A percentile compares a stretch with the other conserved stretches of the same genome.
Evolutionary conservation across 37 sponge, comb jelly and placozoan genomes (phyloP).

Genomic region (Oopsacas minuta): DNA sequence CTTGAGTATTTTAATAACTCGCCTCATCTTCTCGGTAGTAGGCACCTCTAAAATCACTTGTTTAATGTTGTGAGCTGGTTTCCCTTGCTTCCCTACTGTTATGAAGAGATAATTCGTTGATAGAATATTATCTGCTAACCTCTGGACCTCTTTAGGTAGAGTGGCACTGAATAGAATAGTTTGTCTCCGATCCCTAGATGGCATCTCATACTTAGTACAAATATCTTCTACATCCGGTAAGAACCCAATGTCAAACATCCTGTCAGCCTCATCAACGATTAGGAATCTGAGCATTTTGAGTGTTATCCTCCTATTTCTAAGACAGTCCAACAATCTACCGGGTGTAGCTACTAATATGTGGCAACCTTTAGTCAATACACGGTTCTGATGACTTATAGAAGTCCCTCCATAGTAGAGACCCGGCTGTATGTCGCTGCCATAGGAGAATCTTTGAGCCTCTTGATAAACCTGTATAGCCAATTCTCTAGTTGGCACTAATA

Average conservation of each 20-base stretch:
- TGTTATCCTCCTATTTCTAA: slow-evolving; percentile 76
- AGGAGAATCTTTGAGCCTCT: slow-evolving; percentile 83
- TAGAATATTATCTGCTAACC: slow-evolving; percentile 74
- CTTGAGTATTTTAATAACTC: slow-evolving; percentile 72
- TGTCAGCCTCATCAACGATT: slow-evolving; percentile 87
- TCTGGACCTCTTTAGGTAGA: slow-evolving; percentile 96
- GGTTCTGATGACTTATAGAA: slow-evolving; percentile 67
- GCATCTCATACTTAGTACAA: slow-evolving; percentile 79
- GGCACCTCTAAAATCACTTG: slow-evolving; percentile 97
- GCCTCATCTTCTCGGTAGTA: slow-evolving; percentile 83
- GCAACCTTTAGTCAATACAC: slow-evolving; percentile 83
- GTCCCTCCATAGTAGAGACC: slow-evolving; percentile 98
- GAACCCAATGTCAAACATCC: slow-evolving; percentile 98
- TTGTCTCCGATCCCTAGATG: slow-evolving; percentile 51
- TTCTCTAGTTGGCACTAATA: slow-evolving; percentile 94
- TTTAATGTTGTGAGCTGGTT: slow-evolving; percentile 89
- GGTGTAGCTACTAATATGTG: slow-evolving; percentile 96
- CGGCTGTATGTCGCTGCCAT: slow-evolving; percentile 72
- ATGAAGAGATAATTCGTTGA: slow-evolving; percentile 86
- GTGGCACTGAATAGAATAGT: slow-evolving; percentile 99
- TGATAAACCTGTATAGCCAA: slow-evolving; percentile 86
- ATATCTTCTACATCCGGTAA: slow-evolving; percentile 89
- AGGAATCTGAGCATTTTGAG: slow-evolving; percentile 53
- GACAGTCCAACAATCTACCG: slow-evolving; percentile 89
- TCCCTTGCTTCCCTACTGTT: slow-evolving; percentile 89